phyloP scores from a whole-genome alignment of 2,113 vertebrate species.

The Argyrosomus japonicus region DNA sequence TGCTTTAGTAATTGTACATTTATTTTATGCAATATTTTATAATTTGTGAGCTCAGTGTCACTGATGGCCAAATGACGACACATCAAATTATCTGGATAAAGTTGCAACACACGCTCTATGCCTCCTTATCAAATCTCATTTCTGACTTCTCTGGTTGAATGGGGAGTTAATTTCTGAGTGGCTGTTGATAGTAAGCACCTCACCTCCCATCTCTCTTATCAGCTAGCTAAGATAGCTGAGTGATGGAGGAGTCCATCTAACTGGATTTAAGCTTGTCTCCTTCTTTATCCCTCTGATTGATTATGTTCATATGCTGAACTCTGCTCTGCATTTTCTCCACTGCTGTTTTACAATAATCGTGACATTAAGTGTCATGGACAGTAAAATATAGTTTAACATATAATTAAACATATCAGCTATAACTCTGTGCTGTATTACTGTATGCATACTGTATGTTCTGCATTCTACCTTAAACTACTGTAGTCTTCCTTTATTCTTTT shows the following conservation, averaged over 20 bases:
- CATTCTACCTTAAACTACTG: background rate
- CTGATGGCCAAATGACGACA: background rate
- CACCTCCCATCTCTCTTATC: conserved; percentile 71
- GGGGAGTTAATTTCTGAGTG: conserved; percentile 56
- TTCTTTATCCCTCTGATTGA: conserved; percentile 73
- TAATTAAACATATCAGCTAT: background rate
- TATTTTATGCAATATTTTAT: background rate
- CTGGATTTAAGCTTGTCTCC: conserved; percentile 72
- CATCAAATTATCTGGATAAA: conserved; percentile 18
- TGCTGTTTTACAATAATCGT: conserved; percentile 45
- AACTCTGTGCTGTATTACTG: background rate
- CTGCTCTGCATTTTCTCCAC: conserved; percentile 46
- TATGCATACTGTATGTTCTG: background rate
- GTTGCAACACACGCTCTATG: conserved; percentile 43
- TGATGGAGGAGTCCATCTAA: conserved; percentile 64
- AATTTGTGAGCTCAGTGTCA: background rate
- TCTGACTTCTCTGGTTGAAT: conserved; percentile 34
- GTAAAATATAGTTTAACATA: background rate
- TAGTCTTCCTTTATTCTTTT: background rate
- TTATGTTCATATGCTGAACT: conserved; percentile 72
- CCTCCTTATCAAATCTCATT: conserved; percentile 44
- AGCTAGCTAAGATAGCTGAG: conserved; percentile 39
- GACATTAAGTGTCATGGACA: background rate
- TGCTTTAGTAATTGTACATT: background rate
- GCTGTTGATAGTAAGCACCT: conserved; percentile 67